Conservation (phyloP, 1,140 invertebrate species). For the Lycorma delicatula region DNA sequence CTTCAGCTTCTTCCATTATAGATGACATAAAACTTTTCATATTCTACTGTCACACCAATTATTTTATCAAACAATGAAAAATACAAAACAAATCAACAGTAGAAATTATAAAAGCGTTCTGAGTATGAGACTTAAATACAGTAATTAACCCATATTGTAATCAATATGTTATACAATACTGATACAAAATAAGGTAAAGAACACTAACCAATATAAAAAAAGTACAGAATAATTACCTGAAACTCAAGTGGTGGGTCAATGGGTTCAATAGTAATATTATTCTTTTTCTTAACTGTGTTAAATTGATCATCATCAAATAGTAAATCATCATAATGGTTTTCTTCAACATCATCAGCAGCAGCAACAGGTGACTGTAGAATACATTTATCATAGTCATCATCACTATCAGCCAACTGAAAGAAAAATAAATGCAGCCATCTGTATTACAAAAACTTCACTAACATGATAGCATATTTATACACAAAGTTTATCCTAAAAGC, state of each 20-base stretch:
- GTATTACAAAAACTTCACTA: background rate
- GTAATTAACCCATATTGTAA: too few species aligned
- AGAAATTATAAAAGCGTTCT: too few species aligned
- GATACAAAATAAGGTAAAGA: too few species aligned
- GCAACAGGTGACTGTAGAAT: background rate
- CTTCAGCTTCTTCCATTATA: too few species aligned
- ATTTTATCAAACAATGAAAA: too few species aligned
- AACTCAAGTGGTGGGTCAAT: slow-evolving; percentile 74
- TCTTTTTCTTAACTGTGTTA: slow-evolving; percentile 67
- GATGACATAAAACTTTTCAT: too few species aligned
- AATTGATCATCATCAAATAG: slow-evolving; percentile 60
- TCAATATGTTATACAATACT: too few species aligned
- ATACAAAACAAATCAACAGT: too few species aligned
- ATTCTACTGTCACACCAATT: too few species aligned
- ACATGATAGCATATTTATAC: background rate
- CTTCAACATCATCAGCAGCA: background rate
- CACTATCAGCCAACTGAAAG: slow-evolving; percentile 52
- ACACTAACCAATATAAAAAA: too few species aligned
- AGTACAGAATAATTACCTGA: slow-evolving; percentile 56
- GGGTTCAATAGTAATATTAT: slow-evolving; percentile 36
- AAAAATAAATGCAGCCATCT: slow-evolving; percentile 10
- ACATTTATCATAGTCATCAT: slow-evolving; percentile 42
- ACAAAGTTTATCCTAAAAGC: too few species aligned
- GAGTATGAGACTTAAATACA: too few species aligned
- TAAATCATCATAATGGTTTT: slow-evolving; percentile 6